Conservation (phyloP, 2,113 vertebrate genomes). For the Eptatretus burgeri region DNA sequence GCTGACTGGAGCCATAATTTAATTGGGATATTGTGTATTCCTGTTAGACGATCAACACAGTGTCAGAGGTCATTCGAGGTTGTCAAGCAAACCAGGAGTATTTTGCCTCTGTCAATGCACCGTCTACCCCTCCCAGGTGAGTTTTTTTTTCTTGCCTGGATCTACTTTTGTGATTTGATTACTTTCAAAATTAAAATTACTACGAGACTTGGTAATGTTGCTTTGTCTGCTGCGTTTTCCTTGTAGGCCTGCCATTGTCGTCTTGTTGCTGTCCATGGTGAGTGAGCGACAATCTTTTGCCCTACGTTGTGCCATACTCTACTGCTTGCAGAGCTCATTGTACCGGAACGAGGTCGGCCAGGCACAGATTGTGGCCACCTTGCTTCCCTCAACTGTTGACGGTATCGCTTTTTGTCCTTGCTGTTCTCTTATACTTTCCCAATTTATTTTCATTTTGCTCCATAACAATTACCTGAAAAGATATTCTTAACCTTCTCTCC, state of each 20-base stretch:
- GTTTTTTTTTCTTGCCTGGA: background rate
- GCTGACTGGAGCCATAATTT: conserved; percentile 2
- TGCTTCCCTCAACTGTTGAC: conserved; percentile 83
- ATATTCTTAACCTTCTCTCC: background rate
- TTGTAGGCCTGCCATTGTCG: conserved; percentile 63
- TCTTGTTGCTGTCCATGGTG: conserved; percentile 96
- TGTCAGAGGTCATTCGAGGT: conserved; percentile 84
- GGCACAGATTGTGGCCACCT: conserved; percentile 67
- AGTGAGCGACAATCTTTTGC: conserved; percentile 85
- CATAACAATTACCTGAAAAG: too few species aligned
- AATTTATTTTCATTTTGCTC: background rate
- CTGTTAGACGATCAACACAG: conserved; percentile 74
- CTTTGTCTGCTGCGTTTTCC: background rate
- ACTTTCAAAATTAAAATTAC: too few species aligned
- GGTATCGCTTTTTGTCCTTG: conserved; percentile 18
- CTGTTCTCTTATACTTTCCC: background rate
- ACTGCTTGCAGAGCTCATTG: conserved; percentile 92
- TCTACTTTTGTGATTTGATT: too few species aligned
- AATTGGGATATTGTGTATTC: conserved; percentile 7
- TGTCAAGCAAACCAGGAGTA: conserved; percentile 87
- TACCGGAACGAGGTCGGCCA: conserved; percentile 93
- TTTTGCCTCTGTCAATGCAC: conserved; percentile 88
- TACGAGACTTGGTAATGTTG: rapidly evolving
- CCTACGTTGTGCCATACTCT: conserved; percentile 75
- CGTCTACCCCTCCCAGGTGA: conserved; percentile 78